Percentiles rank a stretch among this genome's conserved stretches.
phyloP scores from a whole-genome alignment of 2,888 invertebrate genomes.

The Drosophila histrio region DNA sequence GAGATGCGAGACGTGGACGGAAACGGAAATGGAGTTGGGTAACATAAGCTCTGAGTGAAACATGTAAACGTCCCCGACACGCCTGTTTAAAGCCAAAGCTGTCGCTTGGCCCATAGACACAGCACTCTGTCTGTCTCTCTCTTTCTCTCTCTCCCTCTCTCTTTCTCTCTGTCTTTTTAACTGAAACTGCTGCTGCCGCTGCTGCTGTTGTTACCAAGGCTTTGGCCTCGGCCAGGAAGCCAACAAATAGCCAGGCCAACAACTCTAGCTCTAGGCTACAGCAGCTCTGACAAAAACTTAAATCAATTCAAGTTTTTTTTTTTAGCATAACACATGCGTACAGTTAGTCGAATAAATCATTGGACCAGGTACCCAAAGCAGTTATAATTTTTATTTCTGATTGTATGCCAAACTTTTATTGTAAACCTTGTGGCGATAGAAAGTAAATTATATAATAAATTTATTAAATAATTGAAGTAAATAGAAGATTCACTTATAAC shows the following conservation, averaged over 20 bases:
- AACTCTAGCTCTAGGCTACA: conserved; percentile 8
- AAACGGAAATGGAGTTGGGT: conserved; percentile 26
- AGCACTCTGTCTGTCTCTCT: conserved; percentile 4
- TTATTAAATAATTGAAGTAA: too few relatives aligned
- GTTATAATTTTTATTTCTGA: too few relatives aligned
- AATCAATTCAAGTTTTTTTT: conserved; percentile 58
- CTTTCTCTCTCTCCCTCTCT: neutral
- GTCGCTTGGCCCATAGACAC: conserved; percentile 27
- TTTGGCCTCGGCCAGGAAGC: conserved; percentile 42
- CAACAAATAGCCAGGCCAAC: conserved; percentile 37
- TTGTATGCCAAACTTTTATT: too few relatives aligned
- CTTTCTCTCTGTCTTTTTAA: neutral
- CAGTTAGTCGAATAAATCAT: too few relatives aligned
- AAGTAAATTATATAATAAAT: too few relatives aligned
- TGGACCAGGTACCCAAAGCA: too few relatives aligned
- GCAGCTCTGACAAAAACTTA: conserved; percentile 38
- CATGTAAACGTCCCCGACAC: conserved; percentile 51
- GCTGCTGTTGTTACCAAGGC: conserved; percentile 35
- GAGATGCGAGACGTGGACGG: conserved; percentile 22
- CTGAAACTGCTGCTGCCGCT: conserved; percentile 1
- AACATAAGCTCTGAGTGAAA: conserved; percentile 59
- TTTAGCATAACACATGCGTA: conserved; percentile 2
- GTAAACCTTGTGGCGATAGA: too few relatives aligned
- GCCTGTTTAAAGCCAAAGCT: conserved; percentile 42
- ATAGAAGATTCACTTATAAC: too few relatives aligned